These are phyloP conservation scores for Ophion costatus DNA, from an alignment of 2,888 invertebrate species.

Conservation along the genomic window DNA sequence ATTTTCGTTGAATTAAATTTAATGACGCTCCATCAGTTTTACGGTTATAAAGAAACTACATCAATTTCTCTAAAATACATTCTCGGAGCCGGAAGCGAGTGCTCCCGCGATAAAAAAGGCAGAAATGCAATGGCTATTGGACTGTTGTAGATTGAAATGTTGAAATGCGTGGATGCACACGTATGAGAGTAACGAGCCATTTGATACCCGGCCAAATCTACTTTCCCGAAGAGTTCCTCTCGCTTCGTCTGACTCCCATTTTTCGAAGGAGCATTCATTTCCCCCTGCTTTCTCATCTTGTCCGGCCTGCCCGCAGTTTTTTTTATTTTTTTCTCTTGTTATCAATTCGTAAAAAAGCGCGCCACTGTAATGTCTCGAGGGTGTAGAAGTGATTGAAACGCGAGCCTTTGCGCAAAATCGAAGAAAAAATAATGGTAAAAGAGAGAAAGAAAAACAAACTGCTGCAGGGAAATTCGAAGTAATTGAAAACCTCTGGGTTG, in stretches of 20 bases:
- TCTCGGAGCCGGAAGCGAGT: neutral
- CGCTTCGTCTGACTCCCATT: constrained; percentile 13
- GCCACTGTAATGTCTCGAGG: neutral
- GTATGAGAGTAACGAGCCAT: constrained; percentile 42
- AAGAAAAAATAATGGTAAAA: constrained; percentile 32
- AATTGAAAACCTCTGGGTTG: constrained; percentile 2
- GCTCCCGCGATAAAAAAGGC: neutral
- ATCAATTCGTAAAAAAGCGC: constrained; percentile 41
- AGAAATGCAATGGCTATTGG: constrained; percentile 34
- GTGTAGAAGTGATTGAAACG: constrained; percentile 53
- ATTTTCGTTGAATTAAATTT: too few species aligned
- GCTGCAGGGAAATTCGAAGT: constrained; percentile 2
- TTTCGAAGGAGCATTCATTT: constrained; percentile 1
- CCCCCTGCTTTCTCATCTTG: constrained; percentile 23
- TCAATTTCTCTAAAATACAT: too few species aligned
- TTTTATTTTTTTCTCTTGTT: constrained; percentile 4
- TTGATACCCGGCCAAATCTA: constrained; percentile 57
- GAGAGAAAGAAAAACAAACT: constrained; percentile 21
- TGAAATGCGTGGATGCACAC: neutral
- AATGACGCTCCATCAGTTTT: too few species aligned
- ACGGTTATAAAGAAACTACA: too few species aligned
- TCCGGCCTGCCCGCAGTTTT: constrained; percentile 10
- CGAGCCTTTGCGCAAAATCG: constrained; percentile 42
- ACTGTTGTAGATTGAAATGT: constrained; percentile 45
- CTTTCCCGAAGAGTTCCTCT: constrained; percentile 29